Evolutionary conservation across 64 coral and sea anemone species (phyloP), one percentile per base, ranked within the genome.

Genomic region (Pocillopora verrucosa): DNA sequence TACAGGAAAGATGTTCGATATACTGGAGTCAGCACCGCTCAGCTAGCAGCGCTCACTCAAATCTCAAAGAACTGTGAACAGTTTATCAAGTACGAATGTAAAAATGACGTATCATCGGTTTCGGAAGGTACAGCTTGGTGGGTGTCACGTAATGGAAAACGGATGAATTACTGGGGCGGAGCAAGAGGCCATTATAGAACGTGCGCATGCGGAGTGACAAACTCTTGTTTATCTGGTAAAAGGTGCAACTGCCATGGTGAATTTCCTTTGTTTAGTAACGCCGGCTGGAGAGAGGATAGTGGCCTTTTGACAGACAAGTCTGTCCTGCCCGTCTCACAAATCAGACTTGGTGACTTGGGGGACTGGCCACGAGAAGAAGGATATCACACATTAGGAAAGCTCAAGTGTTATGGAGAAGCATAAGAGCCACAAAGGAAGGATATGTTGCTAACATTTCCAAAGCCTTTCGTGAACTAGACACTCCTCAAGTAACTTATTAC

Each of bases 41-140:
- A 93, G 75, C 61, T 93, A 58, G 34, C 13, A 76, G 51, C 30
- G 10, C 15, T 93, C 34, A 74, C 80, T 0, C 75, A 26, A 35
- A 34, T 93, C 10, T 93, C 91, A 11, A 14, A 59, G 14, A 63
- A 89, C 25, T 88, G 91, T 65, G 92, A 94, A 74, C 92, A 94
- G 62, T 94, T 84, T 56, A 77, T 94, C 10, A 68, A 72, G 59
- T 94, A 76, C 57, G 87, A 94, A 10, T 89, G 92, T 51, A 75
- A 77, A 5, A 36, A 22, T 70, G 37, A n/a, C 6, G 10, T 79
- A 2, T 2, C 19, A 0, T 84, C 65, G 65, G 11, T 79, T 0
- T 6, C 0, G 6, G 10, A 59, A 4, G 1, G 1, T 11, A 0
- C 0, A 30, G 76, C 51, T 26, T 79, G 76, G 76, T 79, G 76